Percentiles rank a stretch among this genome's conserved stretches.
Evolutionary conservation across 2,797 vertebrate species (phyloP).

Genomic region (Lagorchestes hirsutus): DNA sequence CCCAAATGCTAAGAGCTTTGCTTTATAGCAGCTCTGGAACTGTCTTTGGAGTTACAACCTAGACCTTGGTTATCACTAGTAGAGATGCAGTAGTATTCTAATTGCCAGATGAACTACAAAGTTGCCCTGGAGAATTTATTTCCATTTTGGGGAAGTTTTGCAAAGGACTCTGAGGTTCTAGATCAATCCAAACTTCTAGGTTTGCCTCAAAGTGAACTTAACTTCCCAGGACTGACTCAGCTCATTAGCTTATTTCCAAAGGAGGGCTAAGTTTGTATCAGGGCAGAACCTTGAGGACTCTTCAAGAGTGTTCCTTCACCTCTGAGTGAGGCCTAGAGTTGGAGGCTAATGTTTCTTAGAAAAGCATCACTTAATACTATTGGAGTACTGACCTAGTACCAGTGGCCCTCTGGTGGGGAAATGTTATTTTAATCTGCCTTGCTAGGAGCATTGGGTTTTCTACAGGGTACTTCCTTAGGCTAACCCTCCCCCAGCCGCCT

Average conservation of each 20-base stretch:
- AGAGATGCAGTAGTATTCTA: background rate
- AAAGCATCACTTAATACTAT: background rate
- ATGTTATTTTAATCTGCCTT: background rate
- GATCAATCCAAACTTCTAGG: background rate
- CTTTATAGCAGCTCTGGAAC: conserved; percentile 1
- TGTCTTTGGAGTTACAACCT: background rate
- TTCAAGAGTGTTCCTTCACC: background rate
- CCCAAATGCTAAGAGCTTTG: background rate
- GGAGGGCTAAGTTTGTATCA: background rate
- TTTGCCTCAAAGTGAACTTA: background rate
- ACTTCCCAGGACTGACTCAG: background rate
- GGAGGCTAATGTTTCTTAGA: background rate
- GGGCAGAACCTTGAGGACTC: background rate
- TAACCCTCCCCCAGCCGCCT: background rate
- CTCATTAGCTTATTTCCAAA: background rate
- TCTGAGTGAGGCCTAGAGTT: background rate
- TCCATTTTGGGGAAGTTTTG: background rate
- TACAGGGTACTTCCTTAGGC: background rate
- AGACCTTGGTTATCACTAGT: background rate
- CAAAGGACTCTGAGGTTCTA: background rate
- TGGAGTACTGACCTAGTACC: background rate
- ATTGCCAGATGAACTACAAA: background rate
- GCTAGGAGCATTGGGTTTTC: background rate
- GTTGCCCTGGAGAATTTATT: background rate
- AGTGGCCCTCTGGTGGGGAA: background rate